Conservation (phyloP, 2,888 invertebrate species). For the Drosophila paracracens region DNA sequence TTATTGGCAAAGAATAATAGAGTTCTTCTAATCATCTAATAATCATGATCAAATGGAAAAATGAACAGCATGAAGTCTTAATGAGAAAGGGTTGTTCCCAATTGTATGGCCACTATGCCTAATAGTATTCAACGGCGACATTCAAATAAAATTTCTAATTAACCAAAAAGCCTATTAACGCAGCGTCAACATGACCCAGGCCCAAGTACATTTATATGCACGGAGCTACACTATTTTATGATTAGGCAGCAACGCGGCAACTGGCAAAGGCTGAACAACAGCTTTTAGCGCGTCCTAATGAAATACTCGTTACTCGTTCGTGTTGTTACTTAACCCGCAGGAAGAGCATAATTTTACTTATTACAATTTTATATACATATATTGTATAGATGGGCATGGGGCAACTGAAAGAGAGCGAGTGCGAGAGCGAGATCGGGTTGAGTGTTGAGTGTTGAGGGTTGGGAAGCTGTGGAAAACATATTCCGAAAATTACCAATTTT, state of each 20-base stretch:
- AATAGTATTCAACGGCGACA: slow-evolving; percentile 28
- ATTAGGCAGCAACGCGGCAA: slow-evolving; percentile 56
- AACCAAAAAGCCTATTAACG: slow-evolving; percentile 74
- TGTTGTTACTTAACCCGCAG: slow-evolving; percentile 39
- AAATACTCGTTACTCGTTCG: slow-evolving; percentile 40
- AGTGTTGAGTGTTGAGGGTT: not conserved
- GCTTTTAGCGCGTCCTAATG: slow-evolving; percentile 66
- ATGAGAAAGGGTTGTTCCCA: not conserved
- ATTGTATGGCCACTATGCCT: slow-evolving; percentile 1
- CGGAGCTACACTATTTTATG: slow-evolving; percentile 73
- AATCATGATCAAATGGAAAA: too few relatives aligned
- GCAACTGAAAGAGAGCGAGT: not conserved
- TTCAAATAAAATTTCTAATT: slow-evolving; percentile 73
- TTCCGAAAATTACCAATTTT: slow-evolving; percentile 78
- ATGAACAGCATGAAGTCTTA: not conserved
- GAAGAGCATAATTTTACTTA: slow-evolving; percentile 73
- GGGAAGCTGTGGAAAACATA: slow-evolving; percentile 55
- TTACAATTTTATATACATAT: slow-evolving; percentile 70
- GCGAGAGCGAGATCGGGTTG: not conserved
- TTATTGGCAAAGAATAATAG: not conserved
- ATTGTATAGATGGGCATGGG: slow-evolving; percentile 50
- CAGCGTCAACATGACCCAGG: slow-evolving; percentile 43
- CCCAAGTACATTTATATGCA: slow-evolving; percentile 15
- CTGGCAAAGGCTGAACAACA: slow-evolving; percentile 48
- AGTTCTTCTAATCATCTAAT: not conserved